Base-by-base conservation (phyloP, 2,888 invertebrate genomes). In the Aporophyla lueneburgensis region DNA sequence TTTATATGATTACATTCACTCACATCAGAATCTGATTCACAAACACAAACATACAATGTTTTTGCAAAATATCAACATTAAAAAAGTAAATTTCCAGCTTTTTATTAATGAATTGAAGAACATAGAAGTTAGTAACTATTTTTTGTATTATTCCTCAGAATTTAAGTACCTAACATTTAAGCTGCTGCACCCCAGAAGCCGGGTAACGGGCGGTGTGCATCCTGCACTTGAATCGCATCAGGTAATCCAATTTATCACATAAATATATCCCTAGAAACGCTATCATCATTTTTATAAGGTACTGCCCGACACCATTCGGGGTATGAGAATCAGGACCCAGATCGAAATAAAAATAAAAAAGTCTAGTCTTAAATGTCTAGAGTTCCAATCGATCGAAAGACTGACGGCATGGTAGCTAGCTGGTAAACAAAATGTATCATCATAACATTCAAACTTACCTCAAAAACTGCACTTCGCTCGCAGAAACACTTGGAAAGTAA, bases 391-490 rank as follows among this genome's bases (percentile, higher is more conserved):
- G 58, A 73, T 58, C 49, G 16, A 33, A 58, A 16, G 24, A 7
- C 24, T 33, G 16, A 40, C 16, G 33, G 16, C 24, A 56, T 19
- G 49, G 21, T 33, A 63, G 46, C 46, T 46, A 33, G 33, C 33
- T 46, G 19, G 24, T 33, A 24, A 54, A 77, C 9, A 21, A 33
- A 56, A 56, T n/a, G 6, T 58, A 0, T 56, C 58, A 51, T 19
- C 0, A n/a, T 40, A 33, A 33, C 40, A 19, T 19, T 33, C 33
- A 33, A 62, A 53, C 46, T 63, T 51, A 74, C 75, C 78, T 67
- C 5, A 27, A 40, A 74, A 40, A 14, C 16, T 12, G 73, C 16
- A 49, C n/a, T 24, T 58, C 16, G 53, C 40, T 19, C 7, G 7
- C 33, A 49, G n/a, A 21, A 53, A 21, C 24, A 40, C 46, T 46